Evolutionary conservation across 2,113 vertebrate species (phyloP).

Genomic region (Empidonax alnorum): DNA sequence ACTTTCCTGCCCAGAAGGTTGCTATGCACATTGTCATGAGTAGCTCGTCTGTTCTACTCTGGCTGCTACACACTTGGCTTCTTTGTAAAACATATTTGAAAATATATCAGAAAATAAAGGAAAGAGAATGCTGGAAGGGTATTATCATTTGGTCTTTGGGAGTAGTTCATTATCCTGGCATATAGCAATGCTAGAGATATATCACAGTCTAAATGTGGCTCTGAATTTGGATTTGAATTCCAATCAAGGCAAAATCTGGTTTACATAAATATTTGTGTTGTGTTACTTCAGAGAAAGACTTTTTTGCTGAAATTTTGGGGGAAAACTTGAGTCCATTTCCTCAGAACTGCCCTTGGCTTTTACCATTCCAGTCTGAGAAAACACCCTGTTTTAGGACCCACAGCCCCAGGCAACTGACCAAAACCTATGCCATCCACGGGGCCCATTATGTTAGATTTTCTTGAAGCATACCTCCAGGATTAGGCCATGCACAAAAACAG

Average conservation of each 20-base stretch:
- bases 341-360: background rate
- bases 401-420: background rate
- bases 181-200: background rate
- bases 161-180: background rate
- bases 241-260: background rate
- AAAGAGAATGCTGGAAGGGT: background rate
- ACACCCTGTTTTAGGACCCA: background rate
- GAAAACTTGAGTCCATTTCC: background rate
- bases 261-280: background rate
- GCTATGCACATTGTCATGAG: background rate
- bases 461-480: background rate
- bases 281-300: background rate
- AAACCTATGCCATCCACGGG: background rate
- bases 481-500: background rate
- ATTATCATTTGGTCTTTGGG: background rate
- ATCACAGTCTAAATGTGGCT: background rate
- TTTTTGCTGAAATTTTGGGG: background rate
- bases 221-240: background rate
- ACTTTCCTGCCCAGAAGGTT: background rate
- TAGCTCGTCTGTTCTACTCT: background rate
- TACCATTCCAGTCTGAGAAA: background rate
- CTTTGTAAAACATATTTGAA: background rate
- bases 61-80: background rate
- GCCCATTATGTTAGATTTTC: background rate
- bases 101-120: background rate